These are phyloP conservation scores for Esox masquinongy DNA, from an alignment of 2,797 vertebrate genomes.

Conservation along the genomic window DNA sequence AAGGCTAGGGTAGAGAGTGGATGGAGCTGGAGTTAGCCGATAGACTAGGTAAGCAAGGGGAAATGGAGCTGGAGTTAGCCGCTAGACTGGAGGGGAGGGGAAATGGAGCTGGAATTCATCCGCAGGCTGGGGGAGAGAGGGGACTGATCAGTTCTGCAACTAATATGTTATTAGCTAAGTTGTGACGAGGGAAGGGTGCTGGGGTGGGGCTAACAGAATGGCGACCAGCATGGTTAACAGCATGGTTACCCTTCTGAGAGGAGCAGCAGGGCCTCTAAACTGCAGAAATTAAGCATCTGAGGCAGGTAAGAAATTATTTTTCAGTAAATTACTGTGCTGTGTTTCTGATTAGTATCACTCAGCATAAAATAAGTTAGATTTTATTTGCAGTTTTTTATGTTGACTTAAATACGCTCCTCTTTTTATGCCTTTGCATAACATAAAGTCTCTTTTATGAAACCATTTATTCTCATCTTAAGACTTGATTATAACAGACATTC, in stretches of 20 bases:
- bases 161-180: neutral
- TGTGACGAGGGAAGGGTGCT: neutral
- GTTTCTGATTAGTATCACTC: neutral
- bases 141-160: no score
- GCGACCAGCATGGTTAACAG: neutral
- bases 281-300: neutral
- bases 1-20: neutral
- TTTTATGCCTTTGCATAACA: neutral
- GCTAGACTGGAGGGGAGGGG: neutral
- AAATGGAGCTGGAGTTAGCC: neutral
- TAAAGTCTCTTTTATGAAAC: neutral
- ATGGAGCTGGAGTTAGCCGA: conserved; percentile 2
- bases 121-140: neutral
- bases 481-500: neutral
- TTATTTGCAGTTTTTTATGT: neutral
- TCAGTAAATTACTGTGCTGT: neutral
- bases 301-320: neutral
- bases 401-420: neutral
- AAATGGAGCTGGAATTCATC: neutral
- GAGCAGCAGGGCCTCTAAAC: neutral
- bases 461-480: conserved; percentile 30
- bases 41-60: neutral
- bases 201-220: neutral
- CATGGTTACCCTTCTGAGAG: conserved; percentile 7
- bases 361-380: neutral